These are phyloP conservation scores for Maconellicoccus hirsutus DNA, from an alignment of 1,140 invertebrate genomes.

Conservation along the genomic window DNA sequence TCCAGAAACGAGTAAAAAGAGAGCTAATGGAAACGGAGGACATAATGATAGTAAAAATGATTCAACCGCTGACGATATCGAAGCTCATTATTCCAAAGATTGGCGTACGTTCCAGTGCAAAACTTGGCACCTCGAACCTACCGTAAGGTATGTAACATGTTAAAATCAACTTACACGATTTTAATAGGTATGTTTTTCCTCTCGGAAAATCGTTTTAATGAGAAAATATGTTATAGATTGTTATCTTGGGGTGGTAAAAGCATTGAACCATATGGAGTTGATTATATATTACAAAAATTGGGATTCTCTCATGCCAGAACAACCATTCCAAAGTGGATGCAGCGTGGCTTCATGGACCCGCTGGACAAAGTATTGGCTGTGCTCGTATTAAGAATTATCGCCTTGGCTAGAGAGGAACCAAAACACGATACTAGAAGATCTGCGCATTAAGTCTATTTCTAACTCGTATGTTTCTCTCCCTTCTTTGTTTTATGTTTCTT, in stretches of 20 bases:
- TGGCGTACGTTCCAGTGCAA: conserved; percentile 88
- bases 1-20: background rate
- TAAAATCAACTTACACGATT: too few relatives aligned
- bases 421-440: conserved; percentile 16
- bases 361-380: conserved; percentile 72
- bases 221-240: conserved; percentile 43
- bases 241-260: conserved; percentile 91
- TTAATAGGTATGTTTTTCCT: too few relatives aligned
- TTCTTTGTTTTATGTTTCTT: too few relatives aligned
- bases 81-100: conserved; percentile 50
- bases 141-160: conserved; percentile 56
- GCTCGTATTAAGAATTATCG: conserved; percentile 52
- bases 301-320: conserved; percentile 93
- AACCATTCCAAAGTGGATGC: conserved; percentile 98
- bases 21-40: background rate
- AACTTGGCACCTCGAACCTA: conserved; percentile 96
- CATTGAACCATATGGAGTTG: conserved; percentile 93
- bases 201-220: conserved; percentile 10
- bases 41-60: background rate
- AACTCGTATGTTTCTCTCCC: too few relatives aligned
- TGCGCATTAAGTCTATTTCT: background rate
- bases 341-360: conserved; percentile 93
- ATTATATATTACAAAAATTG: conserved; percentile 92
- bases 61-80: background rate
- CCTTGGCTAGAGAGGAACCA: conserved; percentile 29